phyloP scores from a whole-genome alignment of 2,888 invertebrate genomes.

The Disparrhopalites patrizii region DNA sequence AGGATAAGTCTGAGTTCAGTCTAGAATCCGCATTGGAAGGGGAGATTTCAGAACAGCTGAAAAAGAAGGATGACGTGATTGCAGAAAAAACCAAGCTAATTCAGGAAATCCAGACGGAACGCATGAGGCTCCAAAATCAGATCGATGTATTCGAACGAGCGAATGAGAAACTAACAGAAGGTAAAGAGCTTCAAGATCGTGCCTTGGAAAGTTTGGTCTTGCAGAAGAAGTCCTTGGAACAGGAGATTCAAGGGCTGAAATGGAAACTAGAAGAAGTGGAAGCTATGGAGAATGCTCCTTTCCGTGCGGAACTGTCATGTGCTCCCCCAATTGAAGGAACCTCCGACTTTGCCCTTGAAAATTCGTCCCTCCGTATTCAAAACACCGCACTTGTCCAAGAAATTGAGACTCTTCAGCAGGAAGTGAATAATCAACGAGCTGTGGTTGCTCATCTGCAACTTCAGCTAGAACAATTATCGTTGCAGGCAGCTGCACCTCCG shows the following conservation, averaged over 20 bases:
- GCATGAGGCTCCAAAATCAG: constrained; percentile 64
- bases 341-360: constrained; percentile 1
- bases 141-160: constrained; percentile 69
- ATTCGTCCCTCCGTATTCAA: constrained; percentile 21
- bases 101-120: constrained; percentile 63
- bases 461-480: constrained; percentile 9
- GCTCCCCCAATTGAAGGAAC: neutral
- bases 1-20: constrained; percentile 60
- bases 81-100: constrained; percentile 64
- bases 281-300: neutral
- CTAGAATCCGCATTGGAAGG: constrained; percentile 75
- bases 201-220: constrained; percentile 69
- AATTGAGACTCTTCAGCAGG: constrained; percentile 28
- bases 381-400: constrained; percentile 32
- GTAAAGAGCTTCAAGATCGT: constrained; percentile 75
- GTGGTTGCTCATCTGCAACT: constrained; percentile 9
- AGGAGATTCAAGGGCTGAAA: constrained; percentile 60
- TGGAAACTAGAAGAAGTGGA: constrained; percentile 47
- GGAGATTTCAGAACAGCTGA: constrained; percentile 67
- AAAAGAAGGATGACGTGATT: constrained; percentile 53
- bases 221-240: constrained; percentile 65
- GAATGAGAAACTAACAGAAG: constrained; percentile 71
- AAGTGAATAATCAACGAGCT: constrained; percentile 22
- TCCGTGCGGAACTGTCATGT: neutral
- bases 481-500: neutral